Percentiles rank a stretch among this genome's conserved stretches.
Evolutionary conservation across 2,797 vertebrate species (phyloP).

Genomic region (Pyrocephalus nanus): DNA sequence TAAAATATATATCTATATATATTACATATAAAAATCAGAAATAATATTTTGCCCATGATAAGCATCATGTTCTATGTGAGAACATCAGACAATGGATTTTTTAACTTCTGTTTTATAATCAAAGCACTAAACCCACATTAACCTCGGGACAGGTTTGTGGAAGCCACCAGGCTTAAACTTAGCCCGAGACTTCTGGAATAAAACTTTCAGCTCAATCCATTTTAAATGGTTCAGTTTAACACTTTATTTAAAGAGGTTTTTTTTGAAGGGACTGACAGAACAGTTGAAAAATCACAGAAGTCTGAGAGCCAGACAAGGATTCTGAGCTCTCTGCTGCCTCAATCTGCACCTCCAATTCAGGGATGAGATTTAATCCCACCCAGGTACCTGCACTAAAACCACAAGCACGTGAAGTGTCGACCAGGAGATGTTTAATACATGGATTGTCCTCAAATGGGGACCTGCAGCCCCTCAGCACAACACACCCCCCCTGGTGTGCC

Average conservation of each 20-base stretch:
- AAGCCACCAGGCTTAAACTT: not conserved
- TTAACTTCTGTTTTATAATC: not conserved
- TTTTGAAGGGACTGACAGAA: not conserved
- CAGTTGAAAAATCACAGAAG: not conserved
- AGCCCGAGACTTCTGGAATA: not conserved
- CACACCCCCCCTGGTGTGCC: not conserved
- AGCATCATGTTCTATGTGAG: not conserved
- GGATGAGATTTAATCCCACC: not conserved
- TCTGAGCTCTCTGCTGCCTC: not conserved
- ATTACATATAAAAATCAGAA: too few relatives aligned
- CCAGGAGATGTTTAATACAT: fast-evolving
- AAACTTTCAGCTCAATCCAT: not conserved
- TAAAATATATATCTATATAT: too few relatives aligned
- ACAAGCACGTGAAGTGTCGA: too few relatives aligned
- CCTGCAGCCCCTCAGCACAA: not conserved
- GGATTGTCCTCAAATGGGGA: not conserved
- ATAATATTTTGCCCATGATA: not conserved
- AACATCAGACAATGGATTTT: not conserved
- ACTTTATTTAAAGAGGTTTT: not conserved
- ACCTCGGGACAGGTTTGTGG: not conserved
- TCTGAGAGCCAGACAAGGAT: not conserved
- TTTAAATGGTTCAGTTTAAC: not conserved
- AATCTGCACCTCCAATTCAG: not conserved
- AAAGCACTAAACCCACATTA: not conserved
- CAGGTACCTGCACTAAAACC: not conserved